Base-by-base conservation (phyloP, 2,888 invertebrate genomes). In the Dermolepida albohirtum region DNA sequence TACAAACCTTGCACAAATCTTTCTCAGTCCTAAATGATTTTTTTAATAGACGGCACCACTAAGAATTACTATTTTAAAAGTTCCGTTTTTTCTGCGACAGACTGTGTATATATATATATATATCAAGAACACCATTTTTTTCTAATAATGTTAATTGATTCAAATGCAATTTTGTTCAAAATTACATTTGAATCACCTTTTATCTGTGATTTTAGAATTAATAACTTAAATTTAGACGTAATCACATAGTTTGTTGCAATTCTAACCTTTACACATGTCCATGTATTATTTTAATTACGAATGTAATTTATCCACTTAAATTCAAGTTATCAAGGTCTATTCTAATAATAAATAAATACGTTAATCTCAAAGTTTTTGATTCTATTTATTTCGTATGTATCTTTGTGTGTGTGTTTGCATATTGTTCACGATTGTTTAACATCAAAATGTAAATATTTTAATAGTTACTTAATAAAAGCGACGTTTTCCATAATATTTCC, bases 271-370 rank as follows among this genome's bases (percentile, higher is more conserved):
- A 34, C 6, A 34, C 34, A 34, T 34, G 34, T 34, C 34, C 34
- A 34, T 10, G 34, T 34, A 34, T 34, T 34, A 34, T 34, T 34
- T 34, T 34, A 34, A 34, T 34, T 22, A 49, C 49, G 16, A 49
- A 16, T 49, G 49, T 16, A 49, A 22, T 49, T 49, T 49, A 34
- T 34, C 34, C 34, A 34, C 34, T 51, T 12, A 51, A 29, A n/a
- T 29, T 27, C 29, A 12, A 51, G 51, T 29, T 51, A 51, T 51
- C 51, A 29, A 29, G 51, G 51, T 12, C 29, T 27, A 22, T 11
- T 12, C 29, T 51, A 51, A 51, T 51, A 29, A 51, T 51, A 51
- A 51, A 51, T 29, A 51, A 51, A 51, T 51, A 51, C 27, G 12
- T 34, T 51, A 51, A 51, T 51, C 51, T 51, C 12, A 12, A 29